phyloP scores from a whole-genome alignment of 2,113 vertebrate species.

The Cacatua alba region DNA sequence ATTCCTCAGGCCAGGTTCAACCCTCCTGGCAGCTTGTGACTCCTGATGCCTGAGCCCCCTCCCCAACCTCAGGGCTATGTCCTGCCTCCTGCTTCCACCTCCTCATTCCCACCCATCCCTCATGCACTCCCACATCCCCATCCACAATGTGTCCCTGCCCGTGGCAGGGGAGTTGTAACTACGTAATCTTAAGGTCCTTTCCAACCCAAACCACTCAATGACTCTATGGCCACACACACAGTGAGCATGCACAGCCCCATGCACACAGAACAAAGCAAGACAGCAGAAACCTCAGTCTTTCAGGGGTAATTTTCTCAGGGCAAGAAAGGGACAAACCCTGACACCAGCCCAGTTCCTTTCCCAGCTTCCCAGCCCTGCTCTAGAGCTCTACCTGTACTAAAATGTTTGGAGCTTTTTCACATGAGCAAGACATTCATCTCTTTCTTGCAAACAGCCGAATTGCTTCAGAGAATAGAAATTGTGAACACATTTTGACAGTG shows the following conservation, averaged over 20 bases:
- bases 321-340: not conserved
- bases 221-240: not conserved
- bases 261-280: not conserved
- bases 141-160: not conserved
- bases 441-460: not conserved
- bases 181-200: not conserved
- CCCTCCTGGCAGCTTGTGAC: not conserved
- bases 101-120: not conserved
- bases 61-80: not conserved
- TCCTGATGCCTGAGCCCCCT: rapidly evolving
- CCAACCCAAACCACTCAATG: not conserved
- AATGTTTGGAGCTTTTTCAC: not conserved
- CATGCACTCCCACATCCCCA: rapidly evolving
- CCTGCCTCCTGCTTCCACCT: not conserved
- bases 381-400: not conserved
- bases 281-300: not conserved
- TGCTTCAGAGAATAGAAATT: not conserved
- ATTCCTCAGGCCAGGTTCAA: not conserved
- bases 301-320: not conserved
- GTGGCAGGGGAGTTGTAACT: not conserved
- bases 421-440: not conserved
- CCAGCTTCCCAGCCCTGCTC: not conserved
- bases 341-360: not conserved
- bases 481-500: not conserved
- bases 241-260: not conserved